A percentile compares a stretch with the other conserved stretches of the same genome.
These are phyloP conservation scores for Trileptium ribeirensis DNA, from an alignment of 2,888 invertebrate species.

Conservation along the genomic window DNA sequence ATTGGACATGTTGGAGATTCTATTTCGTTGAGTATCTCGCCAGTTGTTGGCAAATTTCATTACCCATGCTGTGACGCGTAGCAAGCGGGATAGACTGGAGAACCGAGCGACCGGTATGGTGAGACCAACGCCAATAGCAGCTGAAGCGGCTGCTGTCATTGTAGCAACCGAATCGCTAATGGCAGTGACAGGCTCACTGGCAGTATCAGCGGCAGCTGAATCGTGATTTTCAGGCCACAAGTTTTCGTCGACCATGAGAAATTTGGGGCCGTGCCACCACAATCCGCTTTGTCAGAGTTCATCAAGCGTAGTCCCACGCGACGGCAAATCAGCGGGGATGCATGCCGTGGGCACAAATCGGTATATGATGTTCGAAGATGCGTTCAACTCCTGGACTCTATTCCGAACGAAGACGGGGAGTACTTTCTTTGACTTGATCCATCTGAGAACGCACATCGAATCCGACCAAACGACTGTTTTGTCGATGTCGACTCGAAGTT, in stretches of 20 bases:
- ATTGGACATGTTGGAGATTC: neutral
- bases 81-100: neutral
- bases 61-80: neutral
- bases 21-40: neutral
- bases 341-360: slow-evolving; percentile 23
- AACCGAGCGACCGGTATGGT: neutral
- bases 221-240: neutral
- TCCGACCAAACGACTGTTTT: neutral
- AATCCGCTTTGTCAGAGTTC: neutral
- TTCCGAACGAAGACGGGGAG: neutral
- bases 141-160: neutral
- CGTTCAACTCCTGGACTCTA: neutral
- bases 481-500: neutral
- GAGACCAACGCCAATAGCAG: neutral
- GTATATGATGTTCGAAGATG: neutral
- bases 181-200: neutral
- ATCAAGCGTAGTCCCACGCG: neutral
- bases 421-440: neutral
- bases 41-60: neutral
- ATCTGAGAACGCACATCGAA: neutral
- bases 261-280: neutral
- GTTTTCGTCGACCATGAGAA: neutral
- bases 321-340: slow-evolving; percentile 37
- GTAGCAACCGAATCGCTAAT: neutral
- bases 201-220: neutral